Base-by-base conservation (phyloP, 2,888 invertebrate species). In the Lycaena phlaeas region DNA sequence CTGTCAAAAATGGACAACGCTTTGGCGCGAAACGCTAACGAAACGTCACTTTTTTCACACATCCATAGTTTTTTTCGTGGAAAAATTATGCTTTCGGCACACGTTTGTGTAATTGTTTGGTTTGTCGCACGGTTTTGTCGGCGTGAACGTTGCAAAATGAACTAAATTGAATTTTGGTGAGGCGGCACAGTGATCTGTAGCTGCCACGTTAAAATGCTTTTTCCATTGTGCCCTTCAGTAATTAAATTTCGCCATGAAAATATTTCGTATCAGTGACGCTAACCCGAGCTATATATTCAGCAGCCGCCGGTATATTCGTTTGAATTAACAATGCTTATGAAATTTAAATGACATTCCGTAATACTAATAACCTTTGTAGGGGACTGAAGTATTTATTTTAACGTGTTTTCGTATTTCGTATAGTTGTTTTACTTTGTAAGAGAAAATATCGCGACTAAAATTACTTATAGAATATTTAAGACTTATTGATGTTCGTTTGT, bases 81-180 rank as follows among this genome's bases (percentile, higher is more conserved):
- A 65, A 73, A 79, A 76, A 81, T 82, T 79, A 82, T 73, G 71
- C 62, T 81, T 76, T 75, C 77, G 65, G 59, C 65, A 62, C 78
- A 72, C 77, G 82, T 76, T 67, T 70, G 65, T 72, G 71, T 82
- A 79, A 84, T 84, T 82, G 82, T 82, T 81, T 74, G 81, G 81
- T 79, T 78, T 79, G 76, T 71, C 67, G 64, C 61, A 56, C 64
- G 67, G 67, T 56, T 56, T 53, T 53, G 63, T 55, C 52, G 62
- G 60, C 53, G 59, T 53, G 64, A 43, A 43, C 51, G 46, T 52
- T 57, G 67, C 49, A 61, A 59, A 68, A 69, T 65, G 66, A 59
- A 57, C 64, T 61, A 73, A 79, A 82, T 82, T 81, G 76, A 79
- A 79, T 82, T 81, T 71, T 63, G 69, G 68, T 68, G 62, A 67